A percentile compares a stretch with the other conserved stretches of the same genome.
phyloP scores from a whole-genome alignment of 2,888 invertebrate species.

The Pollenia angustigena region DNA sequence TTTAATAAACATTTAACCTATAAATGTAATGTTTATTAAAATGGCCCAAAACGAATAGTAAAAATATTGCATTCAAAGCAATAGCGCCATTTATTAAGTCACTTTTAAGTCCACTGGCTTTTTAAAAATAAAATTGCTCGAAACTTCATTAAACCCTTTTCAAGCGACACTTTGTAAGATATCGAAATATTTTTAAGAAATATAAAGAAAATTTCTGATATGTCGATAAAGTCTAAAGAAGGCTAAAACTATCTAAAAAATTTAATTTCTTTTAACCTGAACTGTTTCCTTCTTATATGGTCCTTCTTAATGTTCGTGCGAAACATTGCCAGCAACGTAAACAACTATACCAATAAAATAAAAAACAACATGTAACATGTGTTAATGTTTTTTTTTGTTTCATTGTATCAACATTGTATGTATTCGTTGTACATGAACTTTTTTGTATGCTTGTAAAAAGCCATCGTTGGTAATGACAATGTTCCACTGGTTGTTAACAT shows the following conservation, averaged over 20 bases:
- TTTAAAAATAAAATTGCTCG: no score
- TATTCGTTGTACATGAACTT: background rate
- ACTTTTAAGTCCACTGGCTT: no score
- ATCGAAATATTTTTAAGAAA: no score
- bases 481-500: slow-evolving; percentile 65
- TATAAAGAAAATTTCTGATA: no score
- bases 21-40: background rate
- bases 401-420: no score
- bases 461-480: slow-evolving; percentile 65
- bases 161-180: no score
- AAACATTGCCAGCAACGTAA: background rate
- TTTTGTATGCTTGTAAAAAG: slow-evolving; percentile 20
- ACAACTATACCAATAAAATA: slow-evolving; percentile 34
- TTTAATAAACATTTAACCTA: background rate
- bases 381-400: slow-evolving; percentile 23
- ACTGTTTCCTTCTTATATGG: background rate
- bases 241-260: no score
- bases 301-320: background rate
- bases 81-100: no score
- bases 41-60: background rate
- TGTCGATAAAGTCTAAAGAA: no score
- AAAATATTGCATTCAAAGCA: no score
- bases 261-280: no score
- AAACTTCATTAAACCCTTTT: no score
- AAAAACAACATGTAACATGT: slow-evolving; percentile 46